Percentiles rank a stretch among this genome's conserved stretches.
Evolutionary conservation across 1,140 invertebrate species (phyloP).

Genomic region (Eciton burchellii): DNA sequence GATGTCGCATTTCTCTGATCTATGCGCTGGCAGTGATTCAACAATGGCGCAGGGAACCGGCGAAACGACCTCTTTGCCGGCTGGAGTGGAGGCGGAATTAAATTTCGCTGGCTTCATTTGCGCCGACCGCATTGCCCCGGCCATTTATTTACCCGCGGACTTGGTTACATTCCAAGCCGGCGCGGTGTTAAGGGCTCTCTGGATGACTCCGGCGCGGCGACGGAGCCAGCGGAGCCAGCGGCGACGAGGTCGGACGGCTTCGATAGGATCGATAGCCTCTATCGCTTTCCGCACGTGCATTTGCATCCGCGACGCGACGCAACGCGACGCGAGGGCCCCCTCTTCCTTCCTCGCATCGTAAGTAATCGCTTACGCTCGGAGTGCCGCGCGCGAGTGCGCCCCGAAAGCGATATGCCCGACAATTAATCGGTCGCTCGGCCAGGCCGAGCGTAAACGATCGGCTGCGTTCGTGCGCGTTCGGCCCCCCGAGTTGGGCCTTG

Average conservation of each 20-base stretch:
- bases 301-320: conserved; percentile 28
- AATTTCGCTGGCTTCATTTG: conserved; percentile 72
- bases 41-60: conserved; percentile 56
- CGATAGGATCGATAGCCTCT: conserved; percentile 51
- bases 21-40: conserved; percentile 72
- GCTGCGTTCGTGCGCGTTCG: conserved; percentile 6
- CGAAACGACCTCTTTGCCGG: conserved; percentile 1
- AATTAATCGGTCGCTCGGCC: conserved; percentile 47
- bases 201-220: conserved; percentile 11
- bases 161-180: conserved; percentile 70
- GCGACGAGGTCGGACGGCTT: neutral
- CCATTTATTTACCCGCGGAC: conserved; percentile 68
- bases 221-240: neutral
- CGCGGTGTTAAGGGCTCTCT: conserved; percentile 47
- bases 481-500: conserved; percentile 29
- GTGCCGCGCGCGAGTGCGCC: conserved; percentile 1
- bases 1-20: conserved; percentile 65
- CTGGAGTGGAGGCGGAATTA: conserved; percentile 61
- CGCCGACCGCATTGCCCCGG: conserved; percentile 41
- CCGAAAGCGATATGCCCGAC: conserved; percentile 41
- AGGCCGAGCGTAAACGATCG: conserved; percentile 27
- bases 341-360: conserved; percentile 54
- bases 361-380: conserved; percentile 43
- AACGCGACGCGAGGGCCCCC: conserved; percentile 4
- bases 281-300: conserved; percentile 34